phyloP scores from a whole-genome alignment of 2,888 invertebrate species.

The Pinctada fucata region DNA sequence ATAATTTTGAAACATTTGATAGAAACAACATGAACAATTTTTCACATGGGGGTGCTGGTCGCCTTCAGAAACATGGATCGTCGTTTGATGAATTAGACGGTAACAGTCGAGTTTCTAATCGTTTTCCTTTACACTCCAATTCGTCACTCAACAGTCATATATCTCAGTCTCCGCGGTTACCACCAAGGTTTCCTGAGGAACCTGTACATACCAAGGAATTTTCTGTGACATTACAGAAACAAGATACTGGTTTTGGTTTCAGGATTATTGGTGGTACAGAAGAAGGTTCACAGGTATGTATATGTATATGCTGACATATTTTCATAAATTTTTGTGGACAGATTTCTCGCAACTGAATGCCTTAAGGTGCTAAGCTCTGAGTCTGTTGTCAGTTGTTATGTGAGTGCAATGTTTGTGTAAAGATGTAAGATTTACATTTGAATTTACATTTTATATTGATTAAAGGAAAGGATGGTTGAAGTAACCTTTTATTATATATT shows the following conservation, averaged over 20 bases:
- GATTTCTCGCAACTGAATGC: too few relatives aligned
- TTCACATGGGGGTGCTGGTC: conserved; percentile 61
- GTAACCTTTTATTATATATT: too few relatives aligned
- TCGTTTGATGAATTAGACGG: conserved; percentile 82
- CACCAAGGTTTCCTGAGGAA: conserved; percentile 58
- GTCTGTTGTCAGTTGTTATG: too few relatives aligned
- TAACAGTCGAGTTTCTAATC: conserved; percentile 67
- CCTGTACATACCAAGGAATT: conserved; percentile 80
- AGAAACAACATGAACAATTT: conserved; percentile 46
- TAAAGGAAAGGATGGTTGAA: too few relatives aligned
- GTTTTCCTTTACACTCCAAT: conserved; percentile 56
- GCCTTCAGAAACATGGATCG: conserved; percentile 79
- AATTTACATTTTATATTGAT: too few relatives aligned
- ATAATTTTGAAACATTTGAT: conserved; percentile 45
- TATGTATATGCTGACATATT: too few relatives aligned
- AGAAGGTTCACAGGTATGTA: conserved; percentile 91
- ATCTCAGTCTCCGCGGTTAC: conserved; percentile 51
- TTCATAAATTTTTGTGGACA: too few relatives aligned
- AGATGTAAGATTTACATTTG: too few relatives aligned
- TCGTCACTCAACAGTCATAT: conserved; percentile 49
- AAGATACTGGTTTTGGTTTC: conserved; percentile 97
- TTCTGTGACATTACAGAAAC: conserved; percentile 89
- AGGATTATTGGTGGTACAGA: conserved; percentile 98
- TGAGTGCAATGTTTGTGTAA: neutral
- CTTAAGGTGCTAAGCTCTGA: too few relatives aligned